phyloP scores from a whole-genome alignment of 2,113 vertebrate genomes.

The Thunnus thynnus region DNA sequence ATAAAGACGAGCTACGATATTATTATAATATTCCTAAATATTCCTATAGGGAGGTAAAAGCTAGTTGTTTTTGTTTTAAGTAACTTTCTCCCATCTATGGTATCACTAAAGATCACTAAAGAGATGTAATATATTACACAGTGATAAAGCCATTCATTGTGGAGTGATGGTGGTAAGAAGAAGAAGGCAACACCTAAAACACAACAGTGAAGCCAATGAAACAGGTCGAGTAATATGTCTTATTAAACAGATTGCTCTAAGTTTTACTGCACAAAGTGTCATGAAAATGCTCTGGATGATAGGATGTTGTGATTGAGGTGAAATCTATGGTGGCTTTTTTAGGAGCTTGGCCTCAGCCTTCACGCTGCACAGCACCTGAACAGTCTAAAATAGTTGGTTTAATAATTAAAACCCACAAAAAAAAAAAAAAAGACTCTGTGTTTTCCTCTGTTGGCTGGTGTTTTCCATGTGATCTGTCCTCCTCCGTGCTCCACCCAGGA shows the following conservation, averaged over 20 bases:
- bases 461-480: constrained; percentile 48
- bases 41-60: too few relatives aligned
- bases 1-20: neutral
- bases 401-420: constrained; percentile 64
- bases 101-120: too few relatives aligned
- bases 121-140: too few relatives aligned
- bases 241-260: too few relatives aligned
- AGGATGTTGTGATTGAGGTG: neutral
- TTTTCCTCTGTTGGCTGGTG: constrained; percentile 35
- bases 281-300: neutral
- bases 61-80: too few relatives aligned
- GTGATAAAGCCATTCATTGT: too few relatives aligned
- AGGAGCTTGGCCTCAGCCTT: neutral
- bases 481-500: constrained; percentile 45
- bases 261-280: neutral
- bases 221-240: too few relatives aligned
- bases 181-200: too few relatives aligned
- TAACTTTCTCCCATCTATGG: too few relatives aligned
- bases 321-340: neutral
- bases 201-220: too few relatives aligned
- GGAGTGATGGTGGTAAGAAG: too few relatives aligned
- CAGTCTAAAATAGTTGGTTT: constrained; percentile 43
- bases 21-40: neutral
- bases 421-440: neutral
- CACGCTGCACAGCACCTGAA: constrained; percentile 40